Evolutionary conservation across 2,888 invertebrate genomes (phyloP).

Genomic region (Lithophane semibrunnea): DNA sequence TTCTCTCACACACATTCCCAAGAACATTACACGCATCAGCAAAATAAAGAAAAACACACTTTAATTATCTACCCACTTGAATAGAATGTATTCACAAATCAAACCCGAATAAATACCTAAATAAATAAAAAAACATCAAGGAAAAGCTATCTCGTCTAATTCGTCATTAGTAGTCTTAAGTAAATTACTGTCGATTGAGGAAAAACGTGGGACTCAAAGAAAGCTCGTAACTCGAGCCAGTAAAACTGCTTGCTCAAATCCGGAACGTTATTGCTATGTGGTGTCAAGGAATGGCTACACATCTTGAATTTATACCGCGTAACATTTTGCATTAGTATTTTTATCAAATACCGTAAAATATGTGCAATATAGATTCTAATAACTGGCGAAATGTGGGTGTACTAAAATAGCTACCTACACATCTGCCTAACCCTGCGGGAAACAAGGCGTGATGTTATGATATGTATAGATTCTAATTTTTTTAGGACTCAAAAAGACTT

Average conservation of each 20-base stretch:
- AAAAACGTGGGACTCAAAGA: constrained; percentile 40
- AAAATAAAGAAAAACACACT: neutral
- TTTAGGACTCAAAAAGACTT: neutral
- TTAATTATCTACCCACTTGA: neutral
- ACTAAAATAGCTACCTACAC: too few species aligned
- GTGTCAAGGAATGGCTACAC: constrained; percentile 44
- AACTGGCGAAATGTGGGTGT: too few species aligned
- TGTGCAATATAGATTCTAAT: neutral
- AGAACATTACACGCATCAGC: too few species aligned
- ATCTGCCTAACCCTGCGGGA: too few species aligned
- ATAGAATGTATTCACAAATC: constrained; percentile 18
- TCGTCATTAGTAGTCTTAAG: constrained; percentile 50
- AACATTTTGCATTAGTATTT: constrained; percentile 31
- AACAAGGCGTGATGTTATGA: too few species aligned
- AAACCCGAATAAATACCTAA: neutral
- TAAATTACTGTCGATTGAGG: constrained; percentile 47
- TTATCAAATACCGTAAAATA: constrained; percentile 23
- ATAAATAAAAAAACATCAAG: constrained; percentile 41
- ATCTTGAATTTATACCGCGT: constrained; percentile 49
- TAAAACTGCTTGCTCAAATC: constrained; percentile 49
- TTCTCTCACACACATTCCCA: too few species aligned
- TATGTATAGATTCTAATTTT: too few species aligned
- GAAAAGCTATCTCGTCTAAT: constrained; percentile 47
- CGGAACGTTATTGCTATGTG: constrained; percentile 44
- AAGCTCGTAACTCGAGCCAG: constrained; percentile 42